Evolutionary conservation across 2,888 invertebrate species (phyloP), one percentile per base, ranked within the genome.

Genomic region (Ischnura elegans): DNA sequence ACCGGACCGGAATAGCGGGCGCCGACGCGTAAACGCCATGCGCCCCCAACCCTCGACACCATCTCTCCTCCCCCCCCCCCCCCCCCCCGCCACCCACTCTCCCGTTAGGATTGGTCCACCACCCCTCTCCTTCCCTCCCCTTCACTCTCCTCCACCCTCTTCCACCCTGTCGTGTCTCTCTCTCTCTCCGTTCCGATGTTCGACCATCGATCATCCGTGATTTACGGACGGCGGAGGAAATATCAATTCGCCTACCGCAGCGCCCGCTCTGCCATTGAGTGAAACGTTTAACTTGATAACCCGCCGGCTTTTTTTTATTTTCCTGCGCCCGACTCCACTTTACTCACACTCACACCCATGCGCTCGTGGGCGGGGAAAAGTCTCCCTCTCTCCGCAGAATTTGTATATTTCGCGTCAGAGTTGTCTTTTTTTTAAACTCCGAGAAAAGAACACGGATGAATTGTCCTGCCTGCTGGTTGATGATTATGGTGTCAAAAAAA

Each of bases 191-290:
- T 87, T 29, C 43, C 90, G 25, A 61, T 90, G 61, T 25, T 61
- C 61, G 43, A 55, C 90, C 90, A 90, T 90, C 90, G 90, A 61
- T 90, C 90, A 90, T 90, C 61, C 90, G 90, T 90, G 90, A 90
- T 90, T 90, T 66, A 90, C 61, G 87, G 42, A 55, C 51, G 55
- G 42, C 87, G 90, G 90, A 90, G 61, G 90, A 90, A 90, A 90
- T 90, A 61, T 90, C 90, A 90, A 90, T 90, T 90, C 90, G 43
- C 25, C 43, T 61, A 90, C 90, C 90, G 43, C 87, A 55, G 55
- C 55, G 87, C 36, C 51, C 55, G 55, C 51, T 51, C 51, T 36
- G 51, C 90, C 90, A n/a, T 43, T 66, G 66, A 61, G 61, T 90
- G 61, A 90, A 90, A 90, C 90, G 43, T 90, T 90, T 90, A 55